Evolutionary conservation across 1,140 invertebrate genomes (phyloP).

Genomic region (Trichogramma pretiosum): DNA sequence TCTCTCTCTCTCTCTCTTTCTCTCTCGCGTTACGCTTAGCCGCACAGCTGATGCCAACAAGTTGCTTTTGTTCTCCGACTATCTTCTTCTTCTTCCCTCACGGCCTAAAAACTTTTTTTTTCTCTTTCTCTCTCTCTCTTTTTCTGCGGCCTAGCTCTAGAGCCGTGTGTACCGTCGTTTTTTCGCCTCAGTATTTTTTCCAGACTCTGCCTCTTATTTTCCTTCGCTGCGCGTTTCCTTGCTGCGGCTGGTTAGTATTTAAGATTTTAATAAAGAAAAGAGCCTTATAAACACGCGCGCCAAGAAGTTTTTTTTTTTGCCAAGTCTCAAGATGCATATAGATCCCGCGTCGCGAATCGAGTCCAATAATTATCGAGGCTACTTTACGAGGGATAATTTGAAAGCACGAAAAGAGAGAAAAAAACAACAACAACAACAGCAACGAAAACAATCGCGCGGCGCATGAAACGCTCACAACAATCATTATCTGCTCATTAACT

Average conservation of each 20-base stretch:
- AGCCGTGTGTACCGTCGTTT: neutral
- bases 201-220: constrained; percentile 6
- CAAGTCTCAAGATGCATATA: neutral
- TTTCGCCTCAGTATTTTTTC: constrained; percentile 5
- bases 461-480: too few relatives aligned
- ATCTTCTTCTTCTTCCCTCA: neutral
- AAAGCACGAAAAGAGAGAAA: too few relatives aligned
- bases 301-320: neutral
- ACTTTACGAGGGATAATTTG: neutral
- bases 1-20: too few relatives aligned
- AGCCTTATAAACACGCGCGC: neutral
- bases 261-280: constrained; percentile 13
- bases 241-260: constrained; percentile 13
- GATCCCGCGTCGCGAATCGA: too few relatives aligned
- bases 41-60: constrained; percentile 19
- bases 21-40: neutral
- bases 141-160: neutral
- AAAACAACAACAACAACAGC: too few relatives aligned
- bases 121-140: neutral
- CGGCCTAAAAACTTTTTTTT: neutral
- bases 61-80: constrained; percentile 13
- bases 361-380: neutral
- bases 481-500: too few relatives aligned
- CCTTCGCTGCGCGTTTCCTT: constrained; percentile 14
- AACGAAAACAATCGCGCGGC: too few relatives aligned